Conservation (phyloP, 2,888 invertebrate genomes). For the Polylopha cassiicola region DNA sequence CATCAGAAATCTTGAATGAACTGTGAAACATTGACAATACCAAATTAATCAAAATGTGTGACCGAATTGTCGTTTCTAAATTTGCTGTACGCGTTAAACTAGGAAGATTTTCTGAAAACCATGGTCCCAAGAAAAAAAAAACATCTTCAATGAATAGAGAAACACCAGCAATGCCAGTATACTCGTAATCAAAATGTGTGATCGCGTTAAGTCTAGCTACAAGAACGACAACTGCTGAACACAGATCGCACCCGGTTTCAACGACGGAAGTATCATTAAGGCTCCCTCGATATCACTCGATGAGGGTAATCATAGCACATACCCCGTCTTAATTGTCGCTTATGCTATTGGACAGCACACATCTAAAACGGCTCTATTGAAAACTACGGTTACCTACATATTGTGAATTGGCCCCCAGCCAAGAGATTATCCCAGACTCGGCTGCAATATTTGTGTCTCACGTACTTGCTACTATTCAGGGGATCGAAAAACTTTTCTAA, state of each 20-base stretch:
- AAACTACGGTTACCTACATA: slow-evolving; percentile 56
- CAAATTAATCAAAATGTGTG: too few species aligned
- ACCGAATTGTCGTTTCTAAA: too few species aligned
- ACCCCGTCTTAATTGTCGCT: slow-evolving; percentile 20
- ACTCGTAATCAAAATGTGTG: too few species aligned
- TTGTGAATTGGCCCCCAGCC: slow-evolving; percentile 68
- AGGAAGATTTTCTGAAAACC: too few species aligned
- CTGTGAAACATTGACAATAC: too few species aligned
- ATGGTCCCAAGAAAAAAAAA: too few species aligned
- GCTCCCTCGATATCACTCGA: slow-evolving; percentile 16
- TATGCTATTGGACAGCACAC: slow-evolving; percentile 14
- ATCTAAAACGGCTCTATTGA: slow-evolving; percentile 47
- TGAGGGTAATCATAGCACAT: slow-evolving; percentile 22
- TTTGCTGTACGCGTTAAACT: too few species aligned
- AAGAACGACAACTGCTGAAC: slow-evolving; percentile 5
- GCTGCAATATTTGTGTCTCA: slow-evolving; percentile 70
- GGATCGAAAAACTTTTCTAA: slow-evolving; percentile 76
- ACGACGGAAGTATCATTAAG: slow-evolving; percentile 20
- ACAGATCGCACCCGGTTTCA: slow-evolving; percentile 1
- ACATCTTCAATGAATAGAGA: too few species aligned
- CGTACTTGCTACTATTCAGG: slow-evolving; percentile 61
- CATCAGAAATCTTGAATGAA: too few species aligned
- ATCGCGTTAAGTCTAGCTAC: slow-evolving; percentile 1
- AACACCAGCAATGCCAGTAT: too few species aligned
- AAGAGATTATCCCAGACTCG: slow-evolving; percentile 60